Base-by-base conservation (phyloP, 2,888 invertebrate genomes). In the Carterocephalus palaemon region DNA sequence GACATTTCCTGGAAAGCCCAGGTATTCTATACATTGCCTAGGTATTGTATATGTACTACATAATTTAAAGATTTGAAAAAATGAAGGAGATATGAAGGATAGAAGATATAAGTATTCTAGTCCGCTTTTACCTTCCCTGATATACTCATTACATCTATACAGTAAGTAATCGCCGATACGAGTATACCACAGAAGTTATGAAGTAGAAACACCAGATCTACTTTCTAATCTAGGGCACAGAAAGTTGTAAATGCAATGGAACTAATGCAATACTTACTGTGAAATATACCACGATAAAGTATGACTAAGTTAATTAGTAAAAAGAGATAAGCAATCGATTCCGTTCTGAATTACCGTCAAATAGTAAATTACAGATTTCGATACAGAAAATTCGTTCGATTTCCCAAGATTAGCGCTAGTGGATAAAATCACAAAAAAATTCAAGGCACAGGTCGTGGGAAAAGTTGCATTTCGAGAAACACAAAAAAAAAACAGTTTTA, bases 291-390 rank as follows among this genome's bases (percentile, higher is more conserved):
- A 19, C 13, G 20, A 15, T 60, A 62, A 52, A 59, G 54, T 60
- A 64, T 62, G 64, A 62, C 62, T 49, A 57, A 60, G 53, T 67
- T 56, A 62, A n/a, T n/a, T n/a, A n/a, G n/a, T 67, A 70, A 70
- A 63, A 69, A 57, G 53, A 64, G 70, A 67, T 70, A 70, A 63
- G 64, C 67, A 76, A 75, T 74, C 65, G 68, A 71, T 76, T 75
- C 66, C 62, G 56, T 59, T 62, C 59, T 59, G 58, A 60, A 56
- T 59, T 53, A 61, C 54, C 56, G 26, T 66, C 26, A 31, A 62
- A 67, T 65, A 62, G 56, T 65, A 71, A 64, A 65, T 67, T 64
- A 64, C 55, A 62, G 57, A 69, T 63, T 77, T 75, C 60, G 72
- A 60, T 62, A 56, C 69, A 62, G 68, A 63, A 62, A 63, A 61